Evolutionary conservation across 2,113 vertebrate genomes (phyloP), one percentile per base, ranked within the genome.

Genomic region (Castor canadensis): DNA sequence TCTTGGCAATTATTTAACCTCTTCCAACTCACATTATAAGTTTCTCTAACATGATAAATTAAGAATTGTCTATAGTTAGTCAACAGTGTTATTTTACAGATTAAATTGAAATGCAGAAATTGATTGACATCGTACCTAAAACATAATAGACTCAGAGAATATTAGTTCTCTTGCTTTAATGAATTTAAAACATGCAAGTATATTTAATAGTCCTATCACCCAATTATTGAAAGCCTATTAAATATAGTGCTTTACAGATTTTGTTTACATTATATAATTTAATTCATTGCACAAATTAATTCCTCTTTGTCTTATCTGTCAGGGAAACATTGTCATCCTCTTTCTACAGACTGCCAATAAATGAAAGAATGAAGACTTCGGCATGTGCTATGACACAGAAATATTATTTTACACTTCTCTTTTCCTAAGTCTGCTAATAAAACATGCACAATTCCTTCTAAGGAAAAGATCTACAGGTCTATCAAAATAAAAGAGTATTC

Each of bases 21-120:
- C 13, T 85, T 20, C 35, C 17, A 66, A 86, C 24, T 49, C 47
- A 58, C 56, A 15, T 56, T 22, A n/a, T 49, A 40, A 49, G 32
- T 62, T 88, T 93, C 28, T n/a, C 49, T 84, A 75, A 75, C 32
- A 49, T 9, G 11, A 62, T 76, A 40, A 71, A 8, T 45, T 54
- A 91, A 12, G 20, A 69, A 77, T 86, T 76, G 56, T 81, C 38
- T 71, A 84, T 84, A 49, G 1, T 22, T 15, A 45, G 0, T 3
- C 24, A 67, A 28, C 45, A 85, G 20, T 45, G 28, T 52, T 82
- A 69, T 93, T 92, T 93, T 77, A 35, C 66, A 58, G 62, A 67
- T 81, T 91, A 81, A 82, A 89, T 28, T 49, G 52, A 93, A 81
- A 43, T 93, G 54, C 28, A 60, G 45, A 89, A 95, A 79, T 67